These are phyloP conservation scores for Paracanthobrama guichenoti DNA, from an alignment of 2,113 vertebrate genomes.

Conservation along the genomic window DNA sequence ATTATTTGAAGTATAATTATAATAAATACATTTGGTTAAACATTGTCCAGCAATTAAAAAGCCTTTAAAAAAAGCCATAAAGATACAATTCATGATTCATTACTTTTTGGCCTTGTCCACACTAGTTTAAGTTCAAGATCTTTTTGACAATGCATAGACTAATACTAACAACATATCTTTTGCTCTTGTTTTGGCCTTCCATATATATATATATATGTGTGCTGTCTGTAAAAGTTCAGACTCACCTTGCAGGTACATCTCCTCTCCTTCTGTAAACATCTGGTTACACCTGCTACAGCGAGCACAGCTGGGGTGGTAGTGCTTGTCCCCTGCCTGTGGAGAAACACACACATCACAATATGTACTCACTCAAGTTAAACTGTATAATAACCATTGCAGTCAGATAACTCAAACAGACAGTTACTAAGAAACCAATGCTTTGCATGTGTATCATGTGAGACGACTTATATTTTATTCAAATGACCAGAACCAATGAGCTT, in stretches of 20 bases:
- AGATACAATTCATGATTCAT: background rate
- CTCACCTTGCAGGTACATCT: conserved; percentile 98
- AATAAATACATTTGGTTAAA: background rate
- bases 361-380: background rate
- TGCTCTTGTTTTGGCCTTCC: too few species aligned
- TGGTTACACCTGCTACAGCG: conserved; percentile 94
- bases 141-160: too few species aligned
- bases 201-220: background rate
- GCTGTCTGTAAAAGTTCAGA: background rate
- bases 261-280: conserved; percentile 95
- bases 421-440: background rate
- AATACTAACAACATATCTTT: too few species aligned
- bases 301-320: conserved; percentile 96
- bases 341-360: conserved; percentile 10
- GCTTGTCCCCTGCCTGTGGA: conserved; percentile 89
- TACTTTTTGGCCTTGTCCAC: too few species aligned
- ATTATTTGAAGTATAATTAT: background rate
- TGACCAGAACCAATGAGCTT: background rate
- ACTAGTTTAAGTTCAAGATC: too few species aligned
- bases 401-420: background rate
- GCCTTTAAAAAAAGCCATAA: background rate
- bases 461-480: conserved; percentile 16
- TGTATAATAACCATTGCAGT: background rate
- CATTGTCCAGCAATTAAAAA: background rate
- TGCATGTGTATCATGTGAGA: conserved; percentile 20